phyloP scores from a whole-genome alignment of 2,113 vertebrate species.

The Dinomys branickii region DNA sequence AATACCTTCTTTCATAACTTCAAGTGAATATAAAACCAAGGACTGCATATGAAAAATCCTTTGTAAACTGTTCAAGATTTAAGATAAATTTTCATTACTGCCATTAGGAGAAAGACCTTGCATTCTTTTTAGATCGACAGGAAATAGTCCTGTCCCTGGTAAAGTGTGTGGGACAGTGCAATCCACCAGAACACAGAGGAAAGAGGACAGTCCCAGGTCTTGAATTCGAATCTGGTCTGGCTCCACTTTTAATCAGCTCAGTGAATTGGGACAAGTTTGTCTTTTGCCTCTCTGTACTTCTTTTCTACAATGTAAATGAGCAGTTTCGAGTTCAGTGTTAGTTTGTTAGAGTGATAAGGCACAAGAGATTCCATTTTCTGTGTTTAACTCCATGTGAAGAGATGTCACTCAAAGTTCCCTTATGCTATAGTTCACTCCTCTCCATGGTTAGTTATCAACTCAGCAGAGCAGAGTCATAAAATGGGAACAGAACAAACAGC shows the following conservation, averaged over 20 bases:
- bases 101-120: background rate
- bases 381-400: too few species aligned
- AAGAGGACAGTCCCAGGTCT: background rate
- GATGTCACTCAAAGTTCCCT: too few species aligned
- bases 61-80: background rate
- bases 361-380: too few species aligned
- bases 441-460: too few species aligned
- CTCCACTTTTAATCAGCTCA: background rate
- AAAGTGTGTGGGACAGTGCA: background rate
- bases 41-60: background rate
- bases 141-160: background rate
- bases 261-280: background rate
- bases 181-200: background rate
- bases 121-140: background rate
- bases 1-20: background rate
- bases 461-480: too few species aligned
- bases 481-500: too few species aligned
- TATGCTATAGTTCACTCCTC: too few species aligned
- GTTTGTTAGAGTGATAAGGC: background rate
- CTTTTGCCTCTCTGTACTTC: background rate
- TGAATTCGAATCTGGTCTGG: background rate
- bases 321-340: background rate
- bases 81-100: background rate
- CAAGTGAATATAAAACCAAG: background rate
- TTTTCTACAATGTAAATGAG: slow-evolving; percentile 35